Evolutionary conservation across 2,888 invertebrate genomes (phyloP).

Genomic region (Apoderus coryli): DNA sequence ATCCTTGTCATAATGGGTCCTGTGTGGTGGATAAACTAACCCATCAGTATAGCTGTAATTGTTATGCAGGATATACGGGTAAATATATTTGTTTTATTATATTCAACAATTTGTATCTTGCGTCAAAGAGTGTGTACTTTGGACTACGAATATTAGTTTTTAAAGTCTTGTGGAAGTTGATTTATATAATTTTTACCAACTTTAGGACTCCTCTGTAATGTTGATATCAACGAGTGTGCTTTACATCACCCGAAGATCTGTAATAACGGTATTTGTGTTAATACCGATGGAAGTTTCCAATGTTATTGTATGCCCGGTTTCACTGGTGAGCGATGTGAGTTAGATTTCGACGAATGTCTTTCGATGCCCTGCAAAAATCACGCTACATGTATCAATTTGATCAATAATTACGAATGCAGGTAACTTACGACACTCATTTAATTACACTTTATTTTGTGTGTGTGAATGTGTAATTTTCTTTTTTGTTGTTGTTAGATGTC

Average conservation of each 20-base stretch:
- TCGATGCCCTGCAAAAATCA: conserved; percentile 72
- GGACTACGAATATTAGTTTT: no score
- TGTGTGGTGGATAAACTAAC: conserved; percentile 30
- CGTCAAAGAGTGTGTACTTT: no score
- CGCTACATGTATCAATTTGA: conserved; percentile 66
- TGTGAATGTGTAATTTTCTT: no score
- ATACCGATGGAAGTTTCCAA: conserved; percentile 59
- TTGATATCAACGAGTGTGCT: conserved; percentile 64
- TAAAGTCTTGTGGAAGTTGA: no score
- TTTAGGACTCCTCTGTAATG: conserved; percentile 36
- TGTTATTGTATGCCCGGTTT: conserved; percentile 83
- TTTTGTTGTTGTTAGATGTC: no score
- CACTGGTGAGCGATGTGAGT: conserved; percentile 70
- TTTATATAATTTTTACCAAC: no score
- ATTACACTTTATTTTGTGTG: no score
- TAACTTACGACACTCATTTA: no score
- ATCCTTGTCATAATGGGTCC: conserved; percentile 58
- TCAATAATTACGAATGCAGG: conserved; percentile 71
- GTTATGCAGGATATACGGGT: conserved; percentile 55
- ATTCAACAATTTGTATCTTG: not conserved
- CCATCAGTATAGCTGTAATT: conserved; percentile 56
- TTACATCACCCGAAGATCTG: conserved; percentile 46
- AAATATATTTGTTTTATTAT: conserved; percentile 11
- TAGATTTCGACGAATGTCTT: conserved; percentile 78
- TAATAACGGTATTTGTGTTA: conserved; percentile 71